phyloP scores from a whole-genome alignment of 2,113 vertebrate genomes.

The Bubo scandiacus region DNA sequence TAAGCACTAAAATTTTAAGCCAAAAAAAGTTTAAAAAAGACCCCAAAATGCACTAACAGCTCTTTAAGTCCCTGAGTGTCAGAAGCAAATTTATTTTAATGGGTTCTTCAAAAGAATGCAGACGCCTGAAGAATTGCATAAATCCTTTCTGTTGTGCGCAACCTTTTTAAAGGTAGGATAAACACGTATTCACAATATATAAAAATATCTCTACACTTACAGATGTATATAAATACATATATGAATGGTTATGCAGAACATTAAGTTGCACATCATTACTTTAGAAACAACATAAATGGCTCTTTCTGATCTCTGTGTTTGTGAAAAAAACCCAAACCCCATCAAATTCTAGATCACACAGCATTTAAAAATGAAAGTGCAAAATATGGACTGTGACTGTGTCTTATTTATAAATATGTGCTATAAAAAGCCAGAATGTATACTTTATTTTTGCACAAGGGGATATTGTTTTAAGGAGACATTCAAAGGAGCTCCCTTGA shows the following conservation, averaged over 20 bases:
- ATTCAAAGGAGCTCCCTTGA: conserved; percentile 50
- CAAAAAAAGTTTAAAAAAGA: not conserved
- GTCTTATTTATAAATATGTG: conserved; percentile 65
- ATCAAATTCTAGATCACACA: conserved; percentile 22
- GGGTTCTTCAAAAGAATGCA: not conserved
- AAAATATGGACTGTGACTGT: conserved; percentile 57
- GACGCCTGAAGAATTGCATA: not conserved
- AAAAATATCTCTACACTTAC: not conserved
- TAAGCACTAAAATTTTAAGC: not conserved
- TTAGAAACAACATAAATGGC: conserved; percentile 50
- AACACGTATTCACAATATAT: not conserved
- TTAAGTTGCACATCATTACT: conserved; percentile 53
- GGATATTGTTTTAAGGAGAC: conserved; percentile 55
- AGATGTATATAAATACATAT: not conserved
- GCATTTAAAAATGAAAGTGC: conserved; percentile 31
- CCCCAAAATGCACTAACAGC: not conserved
- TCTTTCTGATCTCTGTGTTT: conserved; percentile 65
- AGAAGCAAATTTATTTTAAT: not conserved
- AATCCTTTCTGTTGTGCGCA: not conserved
- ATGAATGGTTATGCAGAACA: not conserved
- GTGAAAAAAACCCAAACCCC: conserved; percentile 30
- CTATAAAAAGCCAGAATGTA: conserved; percentile 30
- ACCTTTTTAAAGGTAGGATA: not conserved
- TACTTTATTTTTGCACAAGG: conserved; percentile 70
- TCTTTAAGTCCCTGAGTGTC: not conserved